phyloP scores from a whole-genome alignment of 2,113 vertebrate species.

The Merops nubicus region DNA sequence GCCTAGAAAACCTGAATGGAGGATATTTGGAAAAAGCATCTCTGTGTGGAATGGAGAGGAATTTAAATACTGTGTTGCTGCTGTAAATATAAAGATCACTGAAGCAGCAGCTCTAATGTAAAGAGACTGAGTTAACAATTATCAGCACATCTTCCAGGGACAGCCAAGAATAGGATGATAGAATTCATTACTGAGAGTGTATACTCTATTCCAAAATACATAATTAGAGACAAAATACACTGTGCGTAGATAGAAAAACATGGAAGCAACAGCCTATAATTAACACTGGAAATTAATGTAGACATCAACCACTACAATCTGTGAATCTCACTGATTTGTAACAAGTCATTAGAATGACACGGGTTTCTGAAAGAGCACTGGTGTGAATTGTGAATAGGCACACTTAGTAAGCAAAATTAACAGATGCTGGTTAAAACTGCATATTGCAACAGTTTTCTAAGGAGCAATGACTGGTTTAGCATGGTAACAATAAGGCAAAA shows the following conservation, averaged over 20 bases:
- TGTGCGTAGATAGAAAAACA: not conserved
- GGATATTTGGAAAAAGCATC: not conserved
- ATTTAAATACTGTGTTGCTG: not conserved
- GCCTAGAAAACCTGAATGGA: not conserved
- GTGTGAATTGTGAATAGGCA: not conserved
- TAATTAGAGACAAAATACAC: conserved; percentile 31
- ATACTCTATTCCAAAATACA: not conserved
- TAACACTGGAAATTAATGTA: conserved; percentile 8
- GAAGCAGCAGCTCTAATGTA: not conserved
- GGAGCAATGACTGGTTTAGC: conserved; percentile 48
- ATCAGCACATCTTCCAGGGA: not conserved
- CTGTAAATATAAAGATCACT: not conserved
- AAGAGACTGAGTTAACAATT: not conserved
- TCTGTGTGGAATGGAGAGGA: not conserved
- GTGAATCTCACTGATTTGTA: not conserved
- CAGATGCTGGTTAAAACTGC: conserved; percentile 22
- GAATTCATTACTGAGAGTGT: not conserved
- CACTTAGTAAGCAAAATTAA: conserved; percentile 31
- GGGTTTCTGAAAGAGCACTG: not conserved
- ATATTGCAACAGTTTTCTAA: not conserved
- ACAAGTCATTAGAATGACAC: not conserved
- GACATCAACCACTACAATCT: not conserved
- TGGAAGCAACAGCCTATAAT: conserved; percentile 16
- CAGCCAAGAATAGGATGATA: not conserved
- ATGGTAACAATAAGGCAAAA: conserved; percentile 43